Evolutionary conservation across 2,113 vertebrate species (phyloP), one percentile per base, ranked within the genome.

Genomic region (Opisthocomus hoazin): DNA sequence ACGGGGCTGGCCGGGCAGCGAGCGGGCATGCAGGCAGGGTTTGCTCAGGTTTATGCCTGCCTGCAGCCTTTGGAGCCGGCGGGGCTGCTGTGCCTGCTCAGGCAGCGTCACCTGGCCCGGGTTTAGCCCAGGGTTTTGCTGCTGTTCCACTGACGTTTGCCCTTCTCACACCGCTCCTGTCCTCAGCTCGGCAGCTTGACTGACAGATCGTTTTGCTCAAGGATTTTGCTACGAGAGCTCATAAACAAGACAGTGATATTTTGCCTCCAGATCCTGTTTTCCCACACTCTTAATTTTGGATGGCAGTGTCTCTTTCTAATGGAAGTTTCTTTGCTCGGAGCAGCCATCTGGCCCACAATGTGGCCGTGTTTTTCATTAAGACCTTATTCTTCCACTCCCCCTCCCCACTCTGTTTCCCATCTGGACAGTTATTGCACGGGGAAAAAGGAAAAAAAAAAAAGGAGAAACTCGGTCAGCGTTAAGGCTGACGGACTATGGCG

Each of bases 361-460:
- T 0, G 5, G 70, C 34, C 12, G 39, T 91, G n/a, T 96, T 96
- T 91, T 94, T 80, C 36, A 53, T 61, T 88, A 79, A 69, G 66
- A 66, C 57, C 87, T 90, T 71, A 39, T 70, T 34, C 7, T 5
- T 81, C 61, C 26, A n/a, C 61, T 29, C 29, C 5, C 5, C 5
- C 18, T 22, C n/a, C 17, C 36, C 8, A 2, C 27, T 24, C 34
- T 11, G 1, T 96, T 97, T 96, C 88, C 96, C 84, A 96, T 96
- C 96, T 96, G 96, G 89, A 73, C 66, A 87, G 36, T 95, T 97
- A 97, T 24, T 92, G 57, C 82, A 45, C 56, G 80, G 79, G 86
- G 86, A 73, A 53, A 61, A 37, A 68, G 15, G 16, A 84, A n/a
- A 56, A 71, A 81, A 87, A 87, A 73, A 53, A 61, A 37, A 68